A percentile compares a stretch with the other conserved stretches of the same genome.
These are phyloP conservation scores for Odontomyia ornata DNA, from an alignment of 2,888 invertebrate genomes.

Conservation along the genomic window DNA sequence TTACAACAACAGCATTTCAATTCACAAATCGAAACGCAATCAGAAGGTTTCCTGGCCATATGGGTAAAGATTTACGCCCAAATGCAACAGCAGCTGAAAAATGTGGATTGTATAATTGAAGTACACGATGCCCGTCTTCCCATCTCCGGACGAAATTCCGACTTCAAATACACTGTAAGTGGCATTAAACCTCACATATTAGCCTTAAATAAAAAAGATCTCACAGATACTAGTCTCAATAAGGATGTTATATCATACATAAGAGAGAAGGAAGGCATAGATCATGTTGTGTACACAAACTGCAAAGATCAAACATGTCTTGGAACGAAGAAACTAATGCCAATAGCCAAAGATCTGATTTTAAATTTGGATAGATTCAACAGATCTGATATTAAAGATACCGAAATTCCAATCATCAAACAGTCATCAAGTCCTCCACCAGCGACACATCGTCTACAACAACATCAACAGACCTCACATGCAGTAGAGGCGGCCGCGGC, in stretches of 20 bases:
- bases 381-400: slow-evolving; percentile 73
- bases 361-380: slow-evolving; percentile 78
- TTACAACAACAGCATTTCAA: slow-evolving; percentile 66
- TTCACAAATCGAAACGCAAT: slow-evolving; percentile 72
- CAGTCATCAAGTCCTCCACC: no score
- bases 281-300: slow-evolving; percentile 81
- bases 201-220: slow-evolving; percentile 88
- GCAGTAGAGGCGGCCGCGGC: no score
- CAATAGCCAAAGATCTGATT: slow-evolving; percentile 76
- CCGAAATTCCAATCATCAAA: no score
- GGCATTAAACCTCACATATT: slow-evolving; percentile 89
- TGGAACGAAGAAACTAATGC: slow-evolving; percentile 73
- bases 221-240: slow-evolving; percentile 70
- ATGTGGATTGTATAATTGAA: slow-evolving; percentile 90
- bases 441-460: no score
- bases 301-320: slow-evolving; percentile 77
- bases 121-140: slow-evolving; percentile 95
- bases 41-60: slow-evolving; percentile 93
- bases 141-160: slow-evolving; percentile 85
- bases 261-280: slow-evolving; percentile 67
- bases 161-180: slow-evolving; percentile 78
- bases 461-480: no score
- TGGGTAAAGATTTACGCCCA: slow-evolving; percentile 87
- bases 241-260: slow-evolving; percentile 69
- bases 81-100: slow-evolving; percentile 85